Percentiles rank a stretch among this genome's conserved stretches.
Evolutionary conservation across 92 coral and sea anemone genomes (phyloP).

Genomic region (Galaxea fascicularis): DNA sequence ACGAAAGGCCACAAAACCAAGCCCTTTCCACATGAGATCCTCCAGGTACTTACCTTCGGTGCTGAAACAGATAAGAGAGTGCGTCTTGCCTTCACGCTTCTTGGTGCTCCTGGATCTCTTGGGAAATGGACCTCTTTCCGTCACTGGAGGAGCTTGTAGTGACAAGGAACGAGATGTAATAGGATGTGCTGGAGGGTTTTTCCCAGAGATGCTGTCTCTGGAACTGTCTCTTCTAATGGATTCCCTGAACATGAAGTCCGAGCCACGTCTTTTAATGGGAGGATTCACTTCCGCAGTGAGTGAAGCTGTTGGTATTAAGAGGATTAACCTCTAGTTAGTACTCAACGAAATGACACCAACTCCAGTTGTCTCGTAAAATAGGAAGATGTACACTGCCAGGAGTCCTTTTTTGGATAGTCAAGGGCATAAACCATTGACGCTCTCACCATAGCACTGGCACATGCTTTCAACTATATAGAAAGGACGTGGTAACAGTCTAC

Average conservation of each 20-base stretch:
- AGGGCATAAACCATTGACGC: no score
- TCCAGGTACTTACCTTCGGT: slow-evolving; percentile 71
- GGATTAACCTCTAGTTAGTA: no score
- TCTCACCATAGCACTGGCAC: no score
- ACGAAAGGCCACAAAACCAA: slow-evolving; percentile 26
- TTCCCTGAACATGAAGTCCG: slow-evolving; percentile 59
- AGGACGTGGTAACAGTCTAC: no score
- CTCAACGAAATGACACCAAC: not conserved
- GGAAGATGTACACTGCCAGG: not conserved
- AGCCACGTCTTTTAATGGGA: slow-evolving; percentile 84
- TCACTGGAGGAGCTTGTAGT: slow-evolving; percentile 76
- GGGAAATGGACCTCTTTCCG: slow-evolving; percentile 65
- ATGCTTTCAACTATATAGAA: no score
- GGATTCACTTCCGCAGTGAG: slow-evolving; percentile 61
- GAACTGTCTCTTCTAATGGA: slow-evolving; percentile 29
- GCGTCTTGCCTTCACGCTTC: slow-evolving; percentile 96
- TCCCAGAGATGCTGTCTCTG: slow-evolving; percentile 49
- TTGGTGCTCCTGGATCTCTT: slow-evolving; percentile 93
- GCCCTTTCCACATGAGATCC: slow-evolving; percentile 64
- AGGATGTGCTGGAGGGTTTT: slow-evolving; percentile 72
- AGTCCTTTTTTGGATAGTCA: no score
- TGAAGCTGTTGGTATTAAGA: slow-evolving; percentile 55
- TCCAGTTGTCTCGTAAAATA: not conserved
- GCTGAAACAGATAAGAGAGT: slow-evolving; percentile 51
- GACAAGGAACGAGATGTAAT: slow-evolving; percentile 80